Evolutionary conservation across 2,113 vertebrate genomes (phyloP).

Genomic region (Nycticebus coucang): DNA sequence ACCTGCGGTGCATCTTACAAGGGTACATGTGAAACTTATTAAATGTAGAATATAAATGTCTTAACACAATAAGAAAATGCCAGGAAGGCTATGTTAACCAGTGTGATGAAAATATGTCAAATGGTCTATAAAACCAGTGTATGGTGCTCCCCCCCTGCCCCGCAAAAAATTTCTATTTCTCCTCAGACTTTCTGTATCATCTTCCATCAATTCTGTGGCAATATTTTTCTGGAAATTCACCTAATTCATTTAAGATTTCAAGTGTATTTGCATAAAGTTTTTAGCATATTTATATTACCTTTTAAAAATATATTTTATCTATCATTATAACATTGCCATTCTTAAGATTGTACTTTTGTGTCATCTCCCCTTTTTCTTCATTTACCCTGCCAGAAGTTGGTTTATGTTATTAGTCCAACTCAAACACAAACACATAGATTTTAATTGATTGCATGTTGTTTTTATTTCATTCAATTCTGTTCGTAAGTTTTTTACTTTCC

Average conservation of each 20-base stretch:
- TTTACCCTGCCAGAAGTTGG: neutral
- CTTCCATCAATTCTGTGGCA: neutral
- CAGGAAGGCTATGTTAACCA: too few relatives aligned
- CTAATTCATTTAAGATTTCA: neutral
- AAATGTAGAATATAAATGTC: too few relatives aligned
- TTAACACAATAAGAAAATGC: too few relatives aligned
- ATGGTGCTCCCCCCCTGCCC: too few relatives aligned
- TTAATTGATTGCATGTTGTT: neutral
- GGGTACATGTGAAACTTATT: too few relatives aligned
- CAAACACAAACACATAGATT: neutral
- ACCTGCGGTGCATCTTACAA: too few relatives aligned
- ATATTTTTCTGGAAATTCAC: neutral
- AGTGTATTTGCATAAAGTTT: neutral
- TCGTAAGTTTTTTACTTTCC: neutral
- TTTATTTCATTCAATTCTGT: neutral
- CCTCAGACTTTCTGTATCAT: neutral
- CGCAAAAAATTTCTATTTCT: neutral
- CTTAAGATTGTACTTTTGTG: neutral
- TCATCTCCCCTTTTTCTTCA: neutral
- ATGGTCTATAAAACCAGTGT: too few relatives aligned
- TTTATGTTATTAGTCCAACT: neutral
- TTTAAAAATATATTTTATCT: neutral
- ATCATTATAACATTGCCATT: neutral
- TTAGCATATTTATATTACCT: neutral
- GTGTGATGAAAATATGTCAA: too few relatives aligned